Percentiles rank a stretch among this genome's conserved stretches.
phyloP scores from a whole-genome alignment of 2,797 vertebrate species.

The Ispidina lecontei region DNA sequence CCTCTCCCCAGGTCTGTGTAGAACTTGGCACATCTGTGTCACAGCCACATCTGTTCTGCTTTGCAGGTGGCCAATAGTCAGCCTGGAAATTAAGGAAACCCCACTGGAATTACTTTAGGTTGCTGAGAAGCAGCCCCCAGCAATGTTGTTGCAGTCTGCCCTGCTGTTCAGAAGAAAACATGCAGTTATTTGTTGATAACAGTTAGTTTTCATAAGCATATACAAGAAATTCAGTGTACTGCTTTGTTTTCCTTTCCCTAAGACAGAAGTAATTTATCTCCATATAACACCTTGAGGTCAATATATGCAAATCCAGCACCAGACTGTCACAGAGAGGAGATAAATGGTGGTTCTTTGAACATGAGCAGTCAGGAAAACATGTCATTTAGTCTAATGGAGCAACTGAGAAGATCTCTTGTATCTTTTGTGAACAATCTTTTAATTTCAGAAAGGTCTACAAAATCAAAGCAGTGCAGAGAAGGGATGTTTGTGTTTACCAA shows the following conservation, averaged over 20 bases:
- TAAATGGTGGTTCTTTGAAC: slow-evolving; percentile 57
- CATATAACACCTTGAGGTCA: slow-evolving; percentile 64
- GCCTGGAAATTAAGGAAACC: neutral
- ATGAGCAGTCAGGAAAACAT: slow-evolving; percentile 18
- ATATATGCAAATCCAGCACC: slow-evolving; percentile 70
- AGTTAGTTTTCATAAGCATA: neutral
- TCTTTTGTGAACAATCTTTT: neutral
- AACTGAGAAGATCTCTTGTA: neutral
- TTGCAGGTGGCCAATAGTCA: neutral
- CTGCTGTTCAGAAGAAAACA: neutral
- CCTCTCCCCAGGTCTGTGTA: neutral
- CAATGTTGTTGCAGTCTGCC: neutral
- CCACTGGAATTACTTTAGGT: neutral
- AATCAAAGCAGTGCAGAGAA: neutral
- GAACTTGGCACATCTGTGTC: neutral
- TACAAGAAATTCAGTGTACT: neutral
- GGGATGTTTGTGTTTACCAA: neutral
- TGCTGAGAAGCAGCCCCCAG: neutral
- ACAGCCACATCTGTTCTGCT: neutral
- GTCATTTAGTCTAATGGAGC: neutral
- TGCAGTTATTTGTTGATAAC: neutral
- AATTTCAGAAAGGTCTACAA: neutral
- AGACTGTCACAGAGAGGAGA: slow-evolving; percentile 35
- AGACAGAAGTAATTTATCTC: slow-evolving; percentile 41
- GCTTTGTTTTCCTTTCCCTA: slow-evolving; percentile 23